These are phyloP conservation scores for Ataeniobius toweri DNA, from an alignment of 2,797 vertebrate species.

Conservation along the genomic window DNA sequence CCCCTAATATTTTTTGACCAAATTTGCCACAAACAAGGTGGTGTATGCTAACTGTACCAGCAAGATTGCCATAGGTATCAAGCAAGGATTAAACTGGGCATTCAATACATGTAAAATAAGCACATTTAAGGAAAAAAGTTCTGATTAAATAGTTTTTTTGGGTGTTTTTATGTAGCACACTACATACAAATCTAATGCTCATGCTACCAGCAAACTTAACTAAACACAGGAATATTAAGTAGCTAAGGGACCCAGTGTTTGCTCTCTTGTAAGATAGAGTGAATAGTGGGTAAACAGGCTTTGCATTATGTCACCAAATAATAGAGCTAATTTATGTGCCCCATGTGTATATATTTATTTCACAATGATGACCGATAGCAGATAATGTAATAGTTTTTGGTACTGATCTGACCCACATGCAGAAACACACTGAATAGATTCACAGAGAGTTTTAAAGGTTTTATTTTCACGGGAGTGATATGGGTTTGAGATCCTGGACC, in stretches of 20 bases:
- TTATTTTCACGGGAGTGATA: too few relatives aligned
- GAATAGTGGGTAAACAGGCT: not conserved
- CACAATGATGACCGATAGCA: not conserved
- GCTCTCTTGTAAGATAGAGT: not conserved
- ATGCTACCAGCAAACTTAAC: not conserved
- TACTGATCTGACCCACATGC: too few relatives aligned
- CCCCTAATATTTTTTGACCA: too few relatives aligned
- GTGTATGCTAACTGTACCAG: not conserved
- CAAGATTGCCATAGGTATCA: not conserved
- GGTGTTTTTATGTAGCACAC: not conserved
- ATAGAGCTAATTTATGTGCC: not conserved
- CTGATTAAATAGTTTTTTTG: not conserved
- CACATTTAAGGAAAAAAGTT: not conserved
- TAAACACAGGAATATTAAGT: not conserved
- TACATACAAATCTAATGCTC: not conserved
- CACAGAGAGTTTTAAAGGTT: too few relatives aligned
- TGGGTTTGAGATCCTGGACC: too few relatives aligned
- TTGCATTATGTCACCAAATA: not conserved
- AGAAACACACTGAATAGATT: too few relatives aligned
- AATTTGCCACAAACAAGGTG: too few relatives aligned
- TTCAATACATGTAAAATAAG: not conserved
- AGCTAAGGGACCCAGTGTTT: not conserved
- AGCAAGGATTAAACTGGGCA: not conserved
- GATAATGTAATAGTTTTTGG: too few relatives aligned
- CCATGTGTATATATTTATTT: not conserved